Base-by-base conservation (phyloP, 2,888 invertebrate species). In the Adela reaumurella region DNA sequence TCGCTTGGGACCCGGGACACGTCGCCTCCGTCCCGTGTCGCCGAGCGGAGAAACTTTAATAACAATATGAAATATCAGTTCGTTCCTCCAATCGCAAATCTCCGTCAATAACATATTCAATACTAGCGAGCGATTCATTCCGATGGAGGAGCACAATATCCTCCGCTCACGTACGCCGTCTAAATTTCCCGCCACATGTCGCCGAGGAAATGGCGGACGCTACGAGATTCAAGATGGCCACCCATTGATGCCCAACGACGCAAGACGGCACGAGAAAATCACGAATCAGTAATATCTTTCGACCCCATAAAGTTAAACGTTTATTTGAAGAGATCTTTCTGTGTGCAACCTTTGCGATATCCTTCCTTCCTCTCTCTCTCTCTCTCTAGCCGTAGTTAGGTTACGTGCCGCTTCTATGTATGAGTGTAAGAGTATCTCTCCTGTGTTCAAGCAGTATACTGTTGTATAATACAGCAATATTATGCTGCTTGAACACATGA, bases 21-120 rank as follows among this genome's bases (percentile, higher is more conserved):
- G 78, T 77, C 67, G 35, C 35, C 68, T 17, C 57, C 58, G 53
- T 35, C 35, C 24, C 35, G 35, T 11, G 35, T 35, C 35, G 35
- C 24, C 65, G 64, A 67, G 65, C 62, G 64, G 61, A 60, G 60
- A 61, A 71, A 67, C 71, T 76, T 70, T 77, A 78, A 78, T 77
- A 78, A 77, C 78, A 77, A 78, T 78, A 78, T 72, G 66, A 74
- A 78, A 78, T 78, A 78, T 78, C 77, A 78, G 78, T 78, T 78
- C 78, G 77, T 78, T 78, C 72, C 72, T 77, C 63, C 73, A 74
- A 74, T 78, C 78, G 78, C 77, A 78, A 78, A 78, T 78, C 76
- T 77, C 74, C 71, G 74, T 77, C 78, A 76, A 78, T 78, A 78
- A 77, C 78, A 78, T 74, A 78, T 78, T 77, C 77, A 76, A 77